These are phyloP conservation scores for Teleogryllus oceanicus DNA, from an alignment of 2,888 invertebrate genomes.

Conservation along the genomic window DNA sequence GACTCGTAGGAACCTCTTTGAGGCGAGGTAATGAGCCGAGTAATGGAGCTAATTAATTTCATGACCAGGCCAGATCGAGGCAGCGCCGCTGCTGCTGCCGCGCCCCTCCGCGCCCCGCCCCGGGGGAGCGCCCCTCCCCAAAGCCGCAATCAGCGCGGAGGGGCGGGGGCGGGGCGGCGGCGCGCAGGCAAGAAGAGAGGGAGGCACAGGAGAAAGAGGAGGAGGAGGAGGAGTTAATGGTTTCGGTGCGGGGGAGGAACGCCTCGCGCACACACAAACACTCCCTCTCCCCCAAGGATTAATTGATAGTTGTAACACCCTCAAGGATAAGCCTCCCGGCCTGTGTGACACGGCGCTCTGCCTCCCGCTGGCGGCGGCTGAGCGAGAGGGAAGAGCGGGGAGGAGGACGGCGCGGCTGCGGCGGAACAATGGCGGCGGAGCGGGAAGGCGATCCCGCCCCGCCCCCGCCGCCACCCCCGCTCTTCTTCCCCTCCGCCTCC, in stretches of 20 bases:
- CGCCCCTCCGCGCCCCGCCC: background rate
- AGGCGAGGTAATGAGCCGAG: slow-evolving; percentile 35
- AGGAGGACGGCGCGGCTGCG: background rate
- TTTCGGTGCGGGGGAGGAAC: background rate
- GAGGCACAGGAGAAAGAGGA: slow-evolving; percentile 23
- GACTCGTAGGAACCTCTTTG: slow-evolving; percentile 32
- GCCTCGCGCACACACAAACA: background rate
- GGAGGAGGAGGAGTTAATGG: background rate
- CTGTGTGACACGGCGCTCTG: background rate
- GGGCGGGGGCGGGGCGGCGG: background rate
- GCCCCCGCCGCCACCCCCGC: background rate
- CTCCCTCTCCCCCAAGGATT: background rate
- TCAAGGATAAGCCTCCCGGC: background rate
- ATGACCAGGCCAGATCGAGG: slow-evolving; percentile 33
- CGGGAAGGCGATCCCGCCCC: background rate
- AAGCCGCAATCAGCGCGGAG: slow-evolving; percentile 21
- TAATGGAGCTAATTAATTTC: slow-evolving; percentile 35
- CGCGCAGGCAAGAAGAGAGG: background rate
- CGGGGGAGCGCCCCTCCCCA: background rate
- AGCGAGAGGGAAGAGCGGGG: too few species aligned
- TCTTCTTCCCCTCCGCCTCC: too few species aligned
- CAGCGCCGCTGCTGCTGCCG: background rate
- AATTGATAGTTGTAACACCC: slow-evolving; percentile 11
- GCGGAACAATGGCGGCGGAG: background rate
- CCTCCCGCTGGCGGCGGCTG: too few species aligned